Percentiles rank a stretch among this genome's conserved stretches.
Evolutionary conservation across 1,140 invertebrate genomes (phyloP).

Genomic region (Bombus pyrosoma): DNA sequence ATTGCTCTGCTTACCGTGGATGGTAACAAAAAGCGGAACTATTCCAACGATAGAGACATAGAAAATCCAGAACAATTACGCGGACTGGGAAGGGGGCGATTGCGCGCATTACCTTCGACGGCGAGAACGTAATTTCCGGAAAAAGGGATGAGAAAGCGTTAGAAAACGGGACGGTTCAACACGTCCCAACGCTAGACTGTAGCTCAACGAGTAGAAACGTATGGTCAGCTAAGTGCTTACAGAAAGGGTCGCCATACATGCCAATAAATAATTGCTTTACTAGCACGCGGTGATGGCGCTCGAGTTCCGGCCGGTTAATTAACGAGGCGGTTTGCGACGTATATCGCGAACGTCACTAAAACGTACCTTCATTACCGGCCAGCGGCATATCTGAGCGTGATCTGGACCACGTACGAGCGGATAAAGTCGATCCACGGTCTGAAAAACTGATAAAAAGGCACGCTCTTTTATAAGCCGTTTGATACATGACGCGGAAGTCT

Average conservation of each 20-base stretch:
- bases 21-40: conserved; percentile 37
- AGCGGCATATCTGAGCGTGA: conserved; percentile 54
- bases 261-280: conserved; percentile 62
- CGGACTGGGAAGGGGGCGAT: conserved; percentile 9
- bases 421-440: conserved; percentile 14
- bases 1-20: conserved; percentile 38
- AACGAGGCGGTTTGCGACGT: conserved; percentile 66
- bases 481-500: conserved; percentile 35
- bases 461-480: not conserved
- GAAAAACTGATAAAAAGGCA: conserved; percentile 20
- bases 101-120: not conserved
- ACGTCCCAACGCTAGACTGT: not conserved
- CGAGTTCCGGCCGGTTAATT: conserved; percentile 68
- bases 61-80: conserved; percentile 29
- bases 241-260: conserved; percentile 49
- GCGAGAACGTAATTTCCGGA: conserved; percentile 38
- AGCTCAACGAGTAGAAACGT: not conserved
- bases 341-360: conserved; percentile 63
- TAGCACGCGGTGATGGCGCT: conserved; percentile 46
- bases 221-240: conserved; percentile 15
- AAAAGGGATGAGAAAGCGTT: not conserved
- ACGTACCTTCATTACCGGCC: conserved; percentile 62
- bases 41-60: conserved; percentile 54
- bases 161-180: not conserved
- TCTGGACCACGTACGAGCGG: conserved; percentile 39